Conservation (phyloP, 2,113 vertebrate species). For the Columba janthina region DNA sequence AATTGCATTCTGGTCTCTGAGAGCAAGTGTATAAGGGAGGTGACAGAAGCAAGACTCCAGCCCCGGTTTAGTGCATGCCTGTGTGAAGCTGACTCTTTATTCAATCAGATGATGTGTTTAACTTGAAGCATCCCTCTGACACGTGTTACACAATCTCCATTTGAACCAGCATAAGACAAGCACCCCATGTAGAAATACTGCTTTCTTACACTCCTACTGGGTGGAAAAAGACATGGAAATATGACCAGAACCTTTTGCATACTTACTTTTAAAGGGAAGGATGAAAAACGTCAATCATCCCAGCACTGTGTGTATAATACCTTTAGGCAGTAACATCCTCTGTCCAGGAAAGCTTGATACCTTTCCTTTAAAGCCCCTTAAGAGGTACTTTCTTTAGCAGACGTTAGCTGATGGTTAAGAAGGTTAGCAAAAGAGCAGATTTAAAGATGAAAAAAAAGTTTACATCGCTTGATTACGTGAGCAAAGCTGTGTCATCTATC, state of each 20-base stretch:
- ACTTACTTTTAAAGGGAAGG: conserved; percentile 18
- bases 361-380: neutral
- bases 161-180: neutral
- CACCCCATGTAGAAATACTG: neutral
- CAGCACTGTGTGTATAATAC: neutral
- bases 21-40: neutral
- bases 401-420: neutral
- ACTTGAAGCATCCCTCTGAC: neutral
- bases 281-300: neutral
- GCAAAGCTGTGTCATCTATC: neutral
- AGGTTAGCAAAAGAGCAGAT: neutral
- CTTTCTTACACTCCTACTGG: conserved; percentile 40
- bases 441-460: neutral
- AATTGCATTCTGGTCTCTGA: neutral
- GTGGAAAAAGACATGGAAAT: conserved; percentile 7
- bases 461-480: neutral
- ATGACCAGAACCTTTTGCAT: conserved; percentile 13
- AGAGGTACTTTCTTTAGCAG: conserved; percentile 9
- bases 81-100: neutral
- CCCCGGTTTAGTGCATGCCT: neutral
- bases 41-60: neutral
- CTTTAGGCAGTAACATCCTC: neutral
- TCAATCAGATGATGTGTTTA: neutral
- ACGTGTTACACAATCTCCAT: neutral
- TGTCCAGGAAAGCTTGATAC: conserved; percentile 11